phyloP scores from a whole-genome alignment of 1,140 invertebrate genomes.

The Drosophila ambigua region DNA sequence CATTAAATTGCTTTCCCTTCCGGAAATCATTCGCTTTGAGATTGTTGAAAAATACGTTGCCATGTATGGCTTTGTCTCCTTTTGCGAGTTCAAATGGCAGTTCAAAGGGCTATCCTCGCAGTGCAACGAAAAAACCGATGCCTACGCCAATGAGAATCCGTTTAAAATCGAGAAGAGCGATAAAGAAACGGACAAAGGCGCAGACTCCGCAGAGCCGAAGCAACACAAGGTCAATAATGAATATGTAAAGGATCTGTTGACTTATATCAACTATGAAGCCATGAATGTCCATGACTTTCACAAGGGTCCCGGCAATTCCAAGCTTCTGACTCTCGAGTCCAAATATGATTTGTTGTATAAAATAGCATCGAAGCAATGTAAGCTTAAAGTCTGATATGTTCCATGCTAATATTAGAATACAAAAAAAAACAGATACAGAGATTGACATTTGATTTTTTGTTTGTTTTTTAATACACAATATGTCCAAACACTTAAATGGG shows the following conservation, averaged over 20 bases:
- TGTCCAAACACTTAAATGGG: conserved; percentile 83
- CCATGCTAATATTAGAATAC: not conserved
- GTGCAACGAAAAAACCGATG: not conserved
- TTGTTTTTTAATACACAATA: conserved; percentile 78
- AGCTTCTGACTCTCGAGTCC: conserved; percentile 2
- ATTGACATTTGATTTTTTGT: conserved; percentile 62
- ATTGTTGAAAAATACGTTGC: conserved; percentile 12
- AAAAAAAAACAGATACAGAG: conserved; percentile 13
- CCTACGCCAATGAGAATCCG: conserved; percentile 18
- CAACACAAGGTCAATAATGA: not conserved
- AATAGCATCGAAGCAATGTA: conserved; percentile 3
- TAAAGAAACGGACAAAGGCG: not conserved
- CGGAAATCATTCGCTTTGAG: conserved; percentile 2
- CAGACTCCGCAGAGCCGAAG: not conserved
- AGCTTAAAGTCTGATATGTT: too few species aligned
- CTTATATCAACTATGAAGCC: not conserved
- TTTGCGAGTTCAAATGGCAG: not conserved
- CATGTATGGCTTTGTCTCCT: conserved; percentile 9
- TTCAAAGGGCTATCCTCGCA: conserved; percentile 4
- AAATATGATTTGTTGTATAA: conserved; percentile 20
- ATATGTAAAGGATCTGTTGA: conserved; percentile 12
- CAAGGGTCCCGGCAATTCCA: conserved; percentile 19
- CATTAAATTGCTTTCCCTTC: accelerated
- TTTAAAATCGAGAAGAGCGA: conserved; percentile 1
- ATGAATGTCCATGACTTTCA: conserved; percentile 21